Conservation (phyloP, 2,888 invertebrate genomes). For the Eristalis pertinax region DNA sequence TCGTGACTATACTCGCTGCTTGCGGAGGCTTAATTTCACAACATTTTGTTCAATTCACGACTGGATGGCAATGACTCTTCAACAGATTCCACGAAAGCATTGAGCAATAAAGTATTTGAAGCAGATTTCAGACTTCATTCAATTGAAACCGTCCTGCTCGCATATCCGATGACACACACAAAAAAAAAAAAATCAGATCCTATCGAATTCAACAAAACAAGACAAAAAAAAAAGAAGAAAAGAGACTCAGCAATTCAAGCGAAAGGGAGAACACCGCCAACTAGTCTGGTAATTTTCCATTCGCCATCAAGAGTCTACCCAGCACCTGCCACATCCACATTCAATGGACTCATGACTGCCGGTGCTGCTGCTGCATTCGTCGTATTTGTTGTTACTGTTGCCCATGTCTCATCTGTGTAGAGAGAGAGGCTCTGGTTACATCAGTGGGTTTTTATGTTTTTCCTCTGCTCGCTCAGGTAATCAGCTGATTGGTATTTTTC, state of each 20-base stretch:
- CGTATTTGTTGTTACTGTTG: neutral
- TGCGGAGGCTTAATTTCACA: no score
- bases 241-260: neutral
- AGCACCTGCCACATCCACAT: neutral
- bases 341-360: no score
- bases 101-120: neutral
- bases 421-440: neutral
- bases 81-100: neutral
- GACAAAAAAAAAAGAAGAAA: neutral
- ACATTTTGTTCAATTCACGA: neutral
- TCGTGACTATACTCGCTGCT: no score
- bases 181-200: neutral
- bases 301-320: neutral
- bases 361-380: neutral
- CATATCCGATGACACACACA: neutral
- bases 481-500: slow-evolving; percentile 1
- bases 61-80: neutral
- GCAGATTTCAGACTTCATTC: neutral
- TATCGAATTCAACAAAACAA: neutral
- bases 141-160: neutral
- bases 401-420: neutral
- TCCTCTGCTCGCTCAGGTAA: slow-evolving; percentile 12
- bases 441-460: slow-evolving; percentile 5
- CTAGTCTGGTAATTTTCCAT: slow-evolving; percentile 60
- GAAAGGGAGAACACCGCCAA: slow-evolving; percentile 11